A percentile compares a stretch with the other conserved stretches of the same genome.
These are phyloP conservation scores for Dynastes maya DNA, from an alignment of 2,888 invertebrate genomes.

Conservation along the genomic window DNA sequence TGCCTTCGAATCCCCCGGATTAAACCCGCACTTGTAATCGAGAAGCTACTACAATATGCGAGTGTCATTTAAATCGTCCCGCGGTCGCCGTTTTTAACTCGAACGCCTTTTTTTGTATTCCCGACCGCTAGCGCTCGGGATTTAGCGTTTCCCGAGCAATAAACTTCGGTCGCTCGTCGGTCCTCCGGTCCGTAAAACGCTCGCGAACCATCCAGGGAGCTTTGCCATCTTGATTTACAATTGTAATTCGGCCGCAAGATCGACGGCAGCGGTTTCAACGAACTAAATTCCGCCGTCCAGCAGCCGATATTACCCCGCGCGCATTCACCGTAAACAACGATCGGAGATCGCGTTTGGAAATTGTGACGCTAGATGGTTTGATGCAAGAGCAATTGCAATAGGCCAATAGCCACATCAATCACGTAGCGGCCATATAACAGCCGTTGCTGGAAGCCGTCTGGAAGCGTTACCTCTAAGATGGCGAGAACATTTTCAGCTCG, in stretches of 20 bases:
- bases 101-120: slow-evolving; percentile 16
- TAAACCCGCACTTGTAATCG: background rate
- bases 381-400: too few relatives aligned
- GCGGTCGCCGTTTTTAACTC: background rate
- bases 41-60: background rate
- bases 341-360: slow-evolving; percentile 38
- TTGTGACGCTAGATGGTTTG: slow-evolving; percentile 11
- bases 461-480: too few relatives aligned
- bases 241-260: slow-evolving; percentile 48
- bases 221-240: slow-evolving; percentile 47
- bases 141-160: slow-evolving; percentile 34
- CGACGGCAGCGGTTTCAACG: slow-evolving; percentile 19
- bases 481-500: too few relatives aligned
- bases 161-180: slow-evolving; percentile 17
- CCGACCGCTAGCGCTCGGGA: background rate
- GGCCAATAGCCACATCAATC: too few relatives aligned
- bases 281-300: slow-evolving; percentile 39
- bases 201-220: slow-evolving; percentile 8
- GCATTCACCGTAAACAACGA: slow-evolving; percentile 44
- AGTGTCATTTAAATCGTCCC: slow-evolving; percentile 4
- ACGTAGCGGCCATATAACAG: too few relatives aligned
- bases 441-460: too few relatives aligned
- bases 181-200: background rate
- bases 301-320: background rate
- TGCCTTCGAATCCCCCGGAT: too few relatives aligned